These are phyloP conservation scores for Silurus aristotelis DNA, from an alignment of 2,797 vertebrate genomes.

Conservation along the genomic window DNA sequence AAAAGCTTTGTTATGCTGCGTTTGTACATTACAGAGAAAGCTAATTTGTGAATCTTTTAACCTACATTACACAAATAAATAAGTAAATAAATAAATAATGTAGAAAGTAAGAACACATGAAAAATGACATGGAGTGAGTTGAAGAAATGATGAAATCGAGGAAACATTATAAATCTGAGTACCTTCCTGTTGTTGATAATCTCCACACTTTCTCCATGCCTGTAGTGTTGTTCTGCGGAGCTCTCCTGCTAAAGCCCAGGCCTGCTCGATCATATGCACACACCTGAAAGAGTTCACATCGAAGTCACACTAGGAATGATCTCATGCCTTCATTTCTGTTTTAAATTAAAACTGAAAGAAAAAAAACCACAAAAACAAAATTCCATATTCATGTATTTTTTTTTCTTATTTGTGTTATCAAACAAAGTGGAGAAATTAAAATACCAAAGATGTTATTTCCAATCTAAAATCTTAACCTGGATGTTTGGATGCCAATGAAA, in stretches of 20 bases:
- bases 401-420: too few relatives aligned
- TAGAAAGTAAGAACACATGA: background rate
- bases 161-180: constrained; percentile 36
- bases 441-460: too few relatives aligned
- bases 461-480: too few relatives aligned
- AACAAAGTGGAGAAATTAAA: too few relatives aligned
- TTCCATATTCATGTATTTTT: too few relatives aligned
- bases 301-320: background rate
- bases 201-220: constrained; percentile 78
- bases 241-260: constrained; percentile 77
- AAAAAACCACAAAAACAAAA: too few relatives aligned
- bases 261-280: constrained; percentile 80
- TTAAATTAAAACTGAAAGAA: too few relatives aligned
- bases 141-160: background rate
- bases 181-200: constrained; percentile 78
- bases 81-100: background rate
- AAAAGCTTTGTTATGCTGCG: too few relatives aligned
- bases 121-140: background rate
- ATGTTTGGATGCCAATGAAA: too few relatives aligned
- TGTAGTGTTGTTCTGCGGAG: constrained; percentile 74
- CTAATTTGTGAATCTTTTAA: too few relatives aligned
- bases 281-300: constrained; percentile 63
- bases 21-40: too few relatives aligned
- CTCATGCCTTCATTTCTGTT: too few relatives aligned
- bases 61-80: background rate